A percentile compares a stretch with the other conserved stretches of the same genome.
Evolutionary conservation across 2,113 vertebrate species (phyloP).

Genomic region (Odontesthes bonariensis): DNA sequence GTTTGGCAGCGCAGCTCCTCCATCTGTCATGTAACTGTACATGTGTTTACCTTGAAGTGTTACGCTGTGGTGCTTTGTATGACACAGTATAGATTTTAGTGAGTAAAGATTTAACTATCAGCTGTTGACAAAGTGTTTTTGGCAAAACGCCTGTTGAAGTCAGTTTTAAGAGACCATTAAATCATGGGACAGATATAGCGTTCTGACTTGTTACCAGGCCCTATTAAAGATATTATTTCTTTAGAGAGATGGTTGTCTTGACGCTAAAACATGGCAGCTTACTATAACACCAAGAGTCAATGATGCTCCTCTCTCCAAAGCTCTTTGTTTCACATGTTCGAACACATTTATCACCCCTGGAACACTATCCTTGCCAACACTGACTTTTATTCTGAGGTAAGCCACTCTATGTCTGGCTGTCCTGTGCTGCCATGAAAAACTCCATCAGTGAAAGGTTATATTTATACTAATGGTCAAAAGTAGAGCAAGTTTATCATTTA

Average conservation of each 20-base stretch:
- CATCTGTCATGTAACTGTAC: constrained; percentile 22
- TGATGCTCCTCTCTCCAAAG: neutral
- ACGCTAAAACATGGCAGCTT: neutral
- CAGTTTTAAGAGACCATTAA: constrained; percentile 24
- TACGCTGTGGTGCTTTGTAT: neutral
- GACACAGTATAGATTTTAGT: constrained; percentile 24
- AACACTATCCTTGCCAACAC: neutral
- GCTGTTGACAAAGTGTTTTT: constrained; percentile 13
- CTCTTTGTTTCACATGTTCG: neutral
- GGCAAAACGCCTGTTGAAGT: neutral
- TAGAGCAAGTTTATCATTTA: neutral
- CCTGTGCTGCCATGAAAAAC: too few relatives aligned
- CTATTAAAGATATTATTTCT: neutral
- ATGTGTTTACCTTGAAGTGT: constrained; percentile 25
- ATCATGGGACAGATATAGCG: constrained; percentile 10
- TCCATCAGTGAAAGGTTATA: neutral
- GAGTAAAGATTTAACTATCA: constrained; percentile 9
- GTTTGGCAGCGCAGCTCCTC: constrained; percentile 4
- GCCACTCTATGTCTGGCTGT: neutral
- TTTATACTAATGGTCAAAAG: neutral
- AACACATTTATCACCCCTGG: constrained; percentile 1
- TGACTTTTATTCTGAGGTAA: neutral
- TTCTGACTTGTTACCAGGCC: constrained; percentile 10
- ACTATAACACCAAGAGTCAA: constrained; percentile 22
- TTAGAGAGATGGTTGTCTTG: neutral